Percentiles rank a stretch among this genome's conserved stretches.
Conservation (phyloP, 2,797 vertebrate genomes). For the Menidia menidia region DNA sequence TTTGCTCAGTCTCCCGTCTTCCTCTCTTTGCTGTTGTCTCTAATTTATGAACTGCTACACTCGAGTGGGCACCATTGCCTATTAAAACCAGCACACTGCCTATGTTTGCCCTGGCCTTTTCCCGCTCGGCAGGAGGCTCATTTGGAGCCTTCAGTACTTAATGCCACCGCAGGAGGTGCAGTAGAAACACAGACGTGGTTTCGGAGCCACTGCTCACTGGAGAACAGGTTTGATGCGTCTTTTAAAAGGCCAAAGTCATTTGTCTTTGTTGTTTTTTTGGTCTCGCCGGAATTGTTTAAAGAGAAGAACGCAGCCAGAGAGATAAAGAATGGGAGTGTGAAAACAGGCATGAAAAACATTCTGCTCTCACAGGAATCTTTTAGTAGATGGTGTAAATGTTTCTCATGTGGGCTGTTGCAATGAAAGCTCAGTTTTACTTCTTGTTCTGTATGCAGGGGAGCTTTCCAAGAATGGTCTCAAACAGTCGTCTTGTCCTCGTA, state of each 20-base stretch:
- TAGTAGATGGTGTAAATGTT: slow-evolving; percentile 51
- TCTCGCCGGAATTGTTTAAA: slow-evolving; percentile 62
- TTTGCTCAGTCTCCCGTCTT: slow-evolving; percentile 68
- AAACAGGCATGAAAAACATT: slow-evolving; percentile 32
- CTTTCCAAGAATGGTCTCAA: slow-evolving; percentile 6
- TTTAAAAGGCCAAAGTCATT: slow-evolving; percentile 77
- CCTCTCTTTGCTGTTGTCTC: slow-evolving; percentile 65
- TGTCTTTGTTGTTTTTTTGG: slow-evolving; percentile 69
- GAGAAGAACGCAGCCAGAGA: slow-evolving; percentile 30
- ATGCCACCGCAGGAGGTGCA: slow-evolving; percentile 69
- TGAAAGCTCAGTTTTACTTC: slow-evolving; percentile 38
- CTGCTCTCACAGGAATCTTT: slow-evolving; percentile 32
- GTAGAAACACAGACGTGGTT: slow-evolving; percentile 62
- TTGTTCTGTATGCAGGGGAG: slow-evolving; percentile 12
- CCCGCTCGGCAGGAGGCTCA: slow-evolving; percentile 64
- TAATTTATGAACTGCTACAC: slow-evolving; percentile 79
- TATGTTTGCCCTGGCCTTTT: slow-evolving; percentile 75
- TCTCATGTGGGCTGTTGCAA: slow-evolving; percentile 35
- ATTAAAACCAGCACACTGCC: slow-evolving; percentile 68
- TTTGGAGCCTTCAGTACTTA: slow-evolving; percentile 62
- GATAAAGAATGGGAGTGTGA: slow-evolving; percentile 50
- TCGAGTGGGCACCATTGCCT: slow-evolving; percentile 62
- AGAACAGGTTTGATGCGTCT: slow-evolving; percentile 62
- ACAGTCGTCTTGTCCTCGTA: slow-evolving; percentile 1
- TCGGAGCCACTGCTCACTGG: slow-evolving; percentile 58